Percentiles rank a stretch among this genome's conserved stretches.
Conservation (phyloP, 2,113 vertebrate genomes). For the Myodes glareolus region DNA sequence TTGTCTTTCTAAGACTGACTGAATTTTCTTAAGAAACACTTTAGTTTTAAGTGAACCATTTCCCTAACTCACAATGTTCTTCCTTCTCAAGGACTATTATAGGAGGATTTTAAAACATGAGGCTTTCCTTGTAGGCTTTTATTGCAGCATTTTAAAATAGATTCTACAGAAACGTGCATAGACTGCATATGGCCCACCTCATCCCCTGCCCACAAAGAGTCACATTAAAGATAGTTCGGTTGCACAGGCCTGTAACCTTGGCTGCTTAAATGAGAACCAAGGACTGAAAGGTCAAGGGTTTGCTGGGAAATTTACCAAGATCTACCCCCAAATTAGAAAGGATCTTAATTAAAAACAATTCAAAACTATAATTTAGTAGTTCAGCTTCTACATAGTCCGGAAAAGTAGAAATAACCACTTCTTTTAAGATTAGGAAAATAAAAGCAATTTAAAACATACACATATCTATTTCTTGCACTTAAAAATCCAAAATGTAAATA, state of each 20-base stretch:
- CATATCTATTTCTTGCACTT: background rate
- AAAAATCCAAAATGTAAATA: constrained; percentile 36
- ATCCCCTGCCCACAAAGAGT: background rate
- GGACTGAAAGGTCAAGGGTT: background rate
- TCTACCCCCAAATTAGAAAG: background rate
- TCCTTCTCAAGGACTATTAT: background rate
- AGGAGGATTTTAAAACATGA: background rate
- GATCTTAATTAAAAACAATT: background rate
- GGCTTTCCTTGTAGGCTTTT: background rate
- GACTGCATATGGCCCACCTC: background rate
- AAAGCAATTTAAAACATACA: background rate
- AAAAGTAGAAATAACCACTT: constrained; percentile 42
- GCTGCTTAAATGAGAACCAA: background rate
- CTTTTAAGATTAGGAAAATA: background rate
- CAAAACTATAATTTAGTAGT: background rate
- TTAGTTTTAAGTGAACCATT: background rate
- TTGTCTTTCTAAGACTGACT: background rate
- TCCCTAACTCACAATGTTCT: background rate
- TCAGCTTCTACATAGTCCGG: background rate
- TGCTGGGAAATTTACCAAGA: background rate
- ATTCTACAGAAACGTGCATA: background rate
- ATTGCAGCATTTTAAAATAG: background rate
- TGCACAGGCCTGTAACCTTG: background rate
- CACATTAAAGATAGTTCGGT: too few species aligned
- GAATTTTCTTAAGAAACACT: background rate